Evolutionary conservation across 2,888 invertebrate species (phyloP), one percentile per base, ranked within the genome.

Genomic region (Cheilosia vernalis): DNA sequence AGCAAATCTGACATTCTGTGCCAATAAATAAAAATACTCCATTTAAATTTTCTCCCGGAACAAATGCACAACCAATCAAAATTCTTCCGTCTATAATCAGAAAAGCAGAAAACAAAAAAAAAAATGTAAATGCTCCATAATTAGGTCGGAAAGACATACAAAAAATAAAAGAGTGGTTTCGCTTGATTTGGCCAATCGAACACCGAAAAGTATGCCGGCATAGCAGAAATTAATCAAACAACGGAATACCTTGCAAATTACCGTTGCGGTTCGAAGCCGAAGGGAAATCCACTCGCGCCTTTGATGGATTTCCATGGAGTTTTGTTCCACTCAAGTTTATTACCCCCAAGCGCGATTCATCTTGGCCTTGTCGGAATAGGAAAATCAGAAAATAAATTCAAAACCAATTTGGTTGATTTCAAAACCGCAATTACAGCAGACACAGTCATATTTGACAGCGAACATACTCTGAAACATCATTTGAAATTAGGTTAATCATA

Each of bases 251-350:
- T 82, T 77, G 72, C 82, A 78, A 82, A 78, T 77, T 72, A 61
- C 55, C 60, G 77, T 82, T 82, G 66, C 78, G 82, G 82, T 82
- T 78, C 77, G 66, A 10, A 66, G 30, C 77, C 49, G 17, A 66
- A 70, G 82, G 77, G 82, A 82, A 78, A 78, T 66, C 77, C 60
- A 66, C 24, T 55, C 55, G 24, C 27, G 24, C 27, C 51, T 42
- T 73, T 73, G 67, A 64, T 76, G 69, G 56, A 51, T 76, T 56
- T 81, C 33, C 27, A 58, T 51, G 42, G 21, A 27, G 24, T 51
- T 72, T 56, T 19, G 33, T 64, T 51, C 72, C 72, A 67, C 51
- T 63, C 51, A 69, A 67, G 77, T 77, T 66, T 72, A 72, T 60
- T 64, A 81, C 73, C 79, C 42, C 24, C 51, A 1, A 44, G 9